These are phyloP conservation scores for Corythoichthys haematopterus DNA, from an alignment of 2,113 vertebrate species.

Conservation along the genomic window DNA sequence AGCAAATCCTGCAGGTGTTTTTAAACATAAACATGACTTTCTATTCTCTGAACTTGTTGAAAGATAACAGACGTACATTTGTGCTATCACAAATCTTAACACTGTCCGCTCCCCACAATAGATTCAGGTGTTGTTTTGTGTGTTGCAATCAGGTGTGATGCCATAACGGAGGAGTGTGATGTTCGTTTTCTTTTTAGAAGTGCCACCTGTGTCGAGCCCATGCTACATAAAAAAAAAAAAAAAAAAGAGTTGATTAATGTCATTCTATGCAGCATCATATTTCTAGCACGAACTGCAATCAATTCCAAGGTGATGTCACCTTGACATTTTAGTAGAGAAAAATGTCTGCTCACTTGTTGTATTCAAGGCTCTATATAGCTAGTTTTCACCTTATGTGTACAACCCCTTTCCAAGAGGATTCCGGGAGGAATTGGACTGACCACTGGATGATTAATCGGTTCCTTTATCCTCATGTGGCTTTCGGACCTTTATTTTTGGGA, in stretches of 20 bases:
- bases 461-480: conserved; percentile 56
- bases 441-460: conserved; percentile 67
- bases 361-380: not conserved
- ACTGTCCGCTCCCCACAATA: not conserved
- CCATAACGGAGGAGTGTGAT: conserved; percentile 4
- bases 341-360: conserved; percentile 3
- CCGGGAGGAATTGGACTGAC: conserved; percentile 43
- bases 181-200: conserved; percentile 8
- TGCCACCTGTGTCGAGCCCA: not conserved
- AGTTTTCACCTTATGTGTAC: not conserved
- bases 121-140: no score
- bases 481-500: conserved; percentile 62
- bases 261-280: not conserved
- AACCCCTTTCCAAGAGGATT: not conserved
- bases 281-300: not conserved
- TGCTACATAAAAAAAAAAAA: not conserved
- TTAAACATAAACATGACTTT: no score
- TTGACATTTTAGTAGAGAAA: conserved; percentile 21
- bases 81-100: not conserved
- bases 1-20: no score
- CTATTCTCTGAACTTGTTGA: no score
- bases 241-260: not conserved
- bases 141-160: not conserved
- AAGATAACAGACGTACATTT: not conserved
- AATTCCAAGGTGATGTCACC: conserved; percentile 11